phyloP scores from a whole-genome alignment of 2,888 invertebrate genomes.

The Cantharis rustica region DNA sequence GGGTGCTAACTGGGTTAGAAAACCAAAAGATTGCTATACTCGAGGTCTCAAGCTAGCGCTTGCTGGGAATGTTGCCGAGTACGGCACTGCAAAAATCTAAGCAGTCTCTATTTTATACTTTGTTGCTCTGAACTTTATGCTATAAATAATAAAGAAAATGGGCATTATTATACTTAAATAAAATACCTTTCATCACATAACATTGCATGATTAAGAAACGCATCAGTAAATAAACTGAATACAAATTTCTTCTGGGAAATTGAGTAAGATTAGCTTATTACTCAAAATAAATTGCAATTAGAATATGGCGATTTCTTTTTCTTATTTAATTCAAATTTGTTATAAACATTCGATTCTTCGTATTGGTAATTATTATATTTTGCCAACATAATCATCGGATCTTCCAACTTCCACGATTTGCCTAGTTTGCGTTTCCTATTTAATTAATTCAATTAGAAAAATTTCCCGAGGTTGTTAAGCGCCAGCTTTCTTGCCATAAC shows the following conservation, averaged over 20 bases:
- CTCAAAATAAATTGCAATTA: constrained; percentile 8
- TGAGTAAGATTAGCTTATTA: constrained; percentile 15
- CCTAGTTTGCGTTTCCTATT: not conserved
- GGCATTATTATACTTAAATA: constrained; percentile 8
- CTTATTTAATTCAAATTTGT: not conserved
- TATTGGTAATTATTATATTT: not conserved
- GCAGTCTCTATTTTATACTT: not conserved
- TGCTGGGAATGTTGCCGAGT: not conserved
- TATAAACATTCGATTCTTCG: not conserved
- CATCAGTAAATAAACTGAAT: constrained; percentile 24
- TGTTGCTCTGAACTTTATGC: not conserved
- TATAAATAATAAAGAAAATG: constrained; percentile 8
- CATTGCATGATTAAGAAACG: constrained; percentile 12
- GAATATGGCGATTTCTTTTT: constrained; percentile 10
- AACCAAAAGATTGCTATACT: too few relatives aligned
- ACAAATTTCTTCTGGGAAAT: constrained; percentile 23
- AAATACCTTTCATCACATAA: constrained; percentile 12
- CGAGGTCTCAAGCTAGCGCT: too few relatives aligned
- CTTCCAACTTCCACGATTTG: not conserved
- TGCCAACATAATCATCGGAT: not conserved
- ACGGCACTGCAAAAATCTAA: not conserved
- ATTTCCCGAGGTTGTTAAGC: not conserved
- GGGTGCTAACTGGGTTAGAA: too few relatives aligned
- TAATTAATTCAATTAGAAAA: not conserved
- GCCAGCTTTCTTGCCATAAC: not conserved